Evolutionary conservation across 1,140 invertebrate genomes (phyloP).

Genomic region (Battus philenor): DNA sequence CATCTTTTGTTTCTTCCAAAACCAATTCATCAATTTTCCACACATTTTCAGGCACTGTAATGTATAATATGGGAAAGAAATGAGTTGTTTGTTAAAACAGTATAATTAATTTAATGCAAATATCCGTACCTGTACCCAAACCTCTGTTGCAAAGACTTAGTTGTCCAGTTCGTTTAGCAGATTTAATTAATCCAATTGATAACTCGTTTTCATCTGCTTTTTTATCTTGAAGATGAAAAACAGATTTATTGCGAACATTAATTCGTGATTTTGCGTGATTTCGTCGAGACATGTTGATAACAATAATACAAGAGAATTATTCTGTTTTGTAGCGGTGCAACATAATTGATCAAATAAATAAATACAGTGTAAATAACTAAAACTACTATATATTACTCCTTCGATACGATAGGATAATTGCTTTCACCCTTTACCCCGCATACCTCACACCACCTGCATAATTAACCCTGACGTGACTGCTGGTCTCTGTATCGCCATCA

Average conservation of each 20-base stretch:
- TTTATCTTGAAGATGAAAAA: slow-evolving; percentile 83
- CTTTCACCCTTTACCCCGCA: not conserved
- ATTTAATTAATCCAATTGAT: slow-evolving; percentile 82
- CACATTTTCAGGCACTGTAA: slow-evolving; percentile 86
- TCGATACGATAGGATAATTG: too few species aligned
- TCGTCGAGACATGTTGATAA: slow-evolving; percentile 80
- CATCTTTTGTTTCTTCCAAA: slow-evolving; percentile 78
- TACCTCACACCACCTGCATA: not conserved
- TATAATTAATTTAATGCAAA: slow-evolving; percentile 7
- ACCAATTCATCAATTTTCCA: slow-evolving; percentile 88
- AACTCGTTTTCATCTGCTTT: slow-evolving; percentile 81
- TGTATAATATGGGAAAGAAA: slow-evolving; percentile 2
- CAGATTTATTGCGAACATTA: slow-evolving; percentile 75
- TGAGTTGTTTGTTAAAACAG: slow-evolving; percentile 1
- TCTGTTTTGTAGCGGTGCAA: not conserved
- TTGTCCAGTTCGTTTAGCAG: slow-evolving; percentile 85
- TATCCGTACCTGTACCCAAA: slow-evolving; percentile 81
- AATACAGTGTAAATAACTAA: too few species aligned
- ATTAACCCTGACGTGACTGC: not conserved
- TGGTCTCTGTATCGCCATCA: not conserved
- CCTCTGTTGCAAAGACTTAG: slow-evolving; percentile 87
- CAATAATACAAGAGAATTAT: not conserved
- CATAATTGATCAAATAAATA: slow-evolving; percentile 5
- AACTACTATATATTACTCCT: too few species aligned
- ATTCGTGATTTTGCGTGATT: slow-evolving; percentile 49